Conservation (phyloP, 2,113 vertebrate species). For the Oxygymnocypris stewartii region DNA sequence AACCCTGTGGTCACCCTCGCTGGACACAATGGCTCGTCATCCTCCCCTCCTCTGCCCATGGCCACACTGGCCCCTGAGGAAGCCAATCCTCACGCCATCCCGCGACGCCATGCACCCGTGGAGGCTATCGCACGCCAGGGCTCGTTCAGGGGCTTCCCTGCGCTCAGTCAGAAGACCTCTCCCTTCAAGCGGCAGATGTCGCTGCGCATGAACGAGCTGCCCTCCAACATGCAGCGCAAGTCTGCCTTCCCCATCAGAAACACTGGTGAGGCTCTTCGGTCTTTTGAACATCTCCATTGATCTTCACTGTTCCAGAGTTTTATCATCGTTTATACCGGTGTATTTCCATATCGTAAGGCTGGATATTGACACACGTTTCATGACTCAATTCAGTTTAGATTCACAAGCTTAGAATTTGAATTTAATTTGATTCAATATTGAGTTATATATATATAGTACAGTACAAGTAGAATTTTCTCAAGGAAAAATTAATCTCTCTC, state of each 20-base stretch:
- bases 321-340: too few species aligned
- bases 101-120: conserved; percentile 90
- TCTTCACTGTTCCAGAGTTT: not conserved
- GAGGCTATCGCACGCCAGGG: conserved; percentile 95
- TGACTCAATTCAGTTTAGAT: too few species aligned
- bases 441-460: too few species aligned
- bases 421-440: too few species aligned
- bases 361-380: too few species aligned
- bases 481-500: too few species aligned
- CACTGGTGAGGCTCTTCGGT: conserved; percentile 76
- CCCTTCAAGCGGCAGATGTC: conserved; percentile 97
- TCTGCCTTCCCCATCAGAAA: conserved; percentile 93
- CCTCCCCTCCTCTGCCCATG: conserved; percentile 84
- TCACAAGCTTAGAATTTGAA: too few species aligned
- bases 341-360: too few species aligned
- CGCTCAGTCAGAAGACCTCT: conserved; percentile 95
- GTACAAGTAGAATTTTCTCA: too few species aligned
- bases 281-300: not conserved
- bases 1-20: conserved; percentile 69
- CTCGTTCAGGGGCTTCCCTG: conserved; percentile 95
- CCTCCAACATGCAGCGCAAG: conserved; percentile 95
- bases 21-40: conserved; percentile 70
- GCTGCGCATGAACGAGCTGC: conserved; percentile 93
- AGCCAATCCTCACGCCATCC: conserved; percentile 85
- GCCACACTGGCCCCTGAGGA: conserved; percentile 75